These are phyloP conservation scores for Furnarius figulus DNA, from an alignment of 2,113 vertebrate genomes.

Conservation along the genomic window DNA sequence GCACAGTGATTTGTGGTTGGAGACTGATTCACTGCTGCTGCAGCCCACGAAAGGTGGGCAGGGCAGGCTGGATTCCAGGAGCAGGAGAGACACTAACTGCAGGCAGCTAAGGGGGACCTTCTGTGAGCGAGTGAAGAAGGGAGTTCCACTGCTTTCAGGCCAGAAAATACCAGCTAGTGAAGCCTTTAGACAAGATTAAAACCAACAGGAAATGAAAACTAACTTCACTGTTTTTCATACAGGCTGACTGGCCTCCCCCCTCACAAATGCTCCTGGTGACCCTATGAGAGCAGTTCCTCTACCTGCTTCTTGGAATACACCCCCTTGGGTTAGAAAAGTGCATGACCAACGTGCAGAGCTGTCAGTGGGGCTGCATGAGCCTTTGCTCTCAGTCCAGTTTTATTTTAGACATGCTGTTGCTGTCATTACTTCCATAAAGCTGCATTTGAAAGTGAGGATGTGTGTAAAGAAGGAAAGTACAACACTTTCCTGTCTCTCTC, in stretches of 20 bases:
- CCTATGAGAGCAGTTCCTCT: neutral
- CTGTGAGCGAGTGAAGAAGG: neutral
- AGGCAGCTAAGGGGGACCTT: neutral
- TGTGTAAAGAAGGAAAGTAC: constrained; percentile 13
- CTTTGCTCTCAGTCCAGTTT: neutral
- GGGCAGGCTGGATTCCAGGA: neutral
- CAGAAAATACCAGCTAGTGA: constrained; percentile 20
- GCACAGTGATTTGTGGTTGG: constrained; percentile 4
- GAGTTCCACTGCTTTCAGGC: neutral
- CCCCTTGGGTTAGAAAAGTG: neutral
- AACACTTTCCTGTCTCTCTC: constrained; percentile 19
- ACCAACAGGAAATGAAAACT: constrained; percentile 39
- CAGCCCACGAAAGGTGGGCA: neutral
- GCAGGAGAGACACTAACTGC: neutral
- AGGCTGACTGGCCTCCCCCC: neutral
- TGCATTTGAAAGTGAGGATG: constrained; percentile 8
- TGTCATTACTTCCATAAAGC: neutral
- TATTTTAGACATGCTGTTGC: neutral
- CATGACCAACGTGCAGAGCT: neutral
- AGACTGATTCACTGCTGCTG: constrained; percentile 1
- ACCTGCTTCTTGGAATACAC: neutral
- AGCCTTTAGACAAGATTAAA: constrained; percentile 42
- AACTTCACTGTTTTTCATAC: constrained; percentile 8
- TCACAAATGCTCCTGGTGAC: neutral
- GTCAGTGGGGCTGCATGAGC: neutral